These are phyloP conservation scores for human DNA, from an alignment of 2,113 vertebrate species.

Conservation along the genomic window GRCh38 chr18:52271001-52271500, in stretches of 20 bases:
- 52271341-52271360: not conserved
- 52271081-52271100: not conserved
- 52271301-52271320: not conserved
- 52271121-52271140: not conserved
- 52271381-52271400: not conserved
- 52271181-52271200: not conserved
- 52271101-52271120: not conserved
- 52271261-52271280: not conserved
- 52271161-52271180: not conserved
- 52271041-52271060: not conserved
- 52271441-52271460: not conserved
- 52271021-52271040: not conserved
- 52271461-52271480: not conserved
- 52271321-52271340: not conserved
- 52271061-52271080: not conserved
- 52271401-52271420: not conserved
- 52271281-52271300: not conserved
- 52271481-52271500: not conserved
- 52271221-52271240: not conserved
- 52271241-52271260: not conserved
- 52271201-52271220: not conserved
- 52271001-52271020: not conserved
- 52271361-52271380: not conserved
- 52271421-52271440: not conserved
- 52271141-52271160: not conserved